Evolutionary conservation across 1,140 invertebrate species (phyloP), one percentile per base, ranked within the genome.

Genomic region (Drosophila teissieri): DNA sequence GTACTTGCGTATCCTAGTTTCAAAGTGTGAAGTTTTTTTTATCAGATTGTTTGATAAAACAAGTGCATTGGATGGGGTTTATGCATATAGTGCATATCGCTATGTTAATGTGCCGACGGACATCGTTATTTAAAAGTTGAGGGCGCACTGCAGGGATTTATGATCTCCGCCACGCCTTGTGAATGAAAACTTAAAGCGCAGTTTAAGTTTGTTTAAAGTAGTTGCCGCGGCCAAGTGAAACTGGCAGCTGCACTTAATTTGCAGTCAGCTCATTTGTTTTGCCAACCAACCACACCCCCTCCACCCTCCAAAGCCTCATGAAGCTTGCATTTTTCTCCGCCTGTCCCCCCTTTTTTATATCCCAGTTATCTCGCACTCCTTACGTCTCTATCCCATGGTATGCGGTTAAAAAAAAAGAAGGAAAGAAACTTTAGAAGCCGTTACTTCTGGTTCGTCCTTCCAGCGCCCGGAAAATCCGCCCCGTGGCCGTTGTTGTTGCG

Each of bases 241-340:
- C 83, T 83, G 84, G 75, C 83, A 86, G 83, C 83, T 83, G 83
- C 83, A 86, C 83, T 86, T 86, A 86, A 86, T 86, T 86, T 86
- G 73, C 73, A 76, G 73, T 72, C 75, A 88, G 83, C 82, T 86
- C 82, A 86, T 86, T 86, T 86, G 69, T 78, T 81, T 64, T 67
- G n/a, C 36, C 70, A 40, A 36, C 51, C 49, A 19, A 22, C 24
- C 17, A 2, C 17, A 17, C 42, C 17, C 40, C 8, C n/a, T 8
- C 42, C 42, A 42, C 40, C 8, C n/a, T 8, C 40, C 15, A 19
- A 44, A 44, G 19, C 42, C 42, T 19, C 36, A 57, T 40, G 34
- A 60, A 48, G 55, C 24, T 19, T 49, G 46, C 46, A 81, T 67
- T 69, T 78, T 78, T 74, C 52, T 64, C 54, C 12, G 34, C 19